Evolutionary conservation across 2,888 invertebrate species (phyloP), one percentile per base, ranked within the genome.

Genomic region (Galeopsomyia nigrocyanea): DNA sequence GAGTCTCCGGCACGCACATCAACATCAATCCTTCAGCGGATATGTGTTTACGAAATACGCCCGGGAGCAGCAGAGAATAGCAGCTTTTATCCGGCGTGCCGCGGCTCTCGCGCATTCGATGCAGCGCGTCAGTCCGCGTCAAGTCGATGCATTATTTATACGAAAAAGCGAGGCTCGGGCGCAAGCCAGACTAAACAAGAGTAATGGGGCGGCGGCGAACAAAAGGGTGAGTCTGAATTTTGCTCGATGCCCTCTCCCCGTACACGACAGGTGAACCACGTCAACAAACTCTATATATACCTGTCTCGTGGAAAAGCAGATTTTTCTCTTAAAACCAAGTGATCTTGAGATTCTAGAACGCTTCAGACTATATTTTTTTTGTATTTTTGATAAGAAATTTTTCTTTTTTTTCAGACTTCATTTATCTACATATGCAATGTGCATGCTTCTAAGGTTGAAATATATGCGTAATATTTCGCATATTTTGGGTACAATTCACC

Each of bases 101-200:
- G n/a, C n/a, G 39, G 39, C 39, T 39, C 39, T 39, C 39, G 67
- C 55, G 53, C 39, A n/a, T 19, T 51, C 17, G 17, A 51, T 51
- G 47, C 21, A n/a, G 22, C 39, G 26, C 47, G 53, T 47, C 22
- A n/a, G 39, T 3, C 39, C 56, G 56, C 46, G 68, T 65, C 65
- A 55, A 68, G 68, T 56, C 61, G 47, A 73, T 73, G 68, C 68
- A 68, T 68, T 73, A 73, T 73, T 73, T 73, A 73, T 63, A 61
- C 17, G 50, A 53, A 64, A 68, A 65, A 68, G 39, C 7, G 64
- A 55, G 63, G 13, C 13, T 26, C 26, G 14, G 60, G 3, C 19
- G 60, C 22, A 51, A 68, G 61, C 22, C 55, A 68, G 61, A 64
- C 64, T 73, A 68, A 73, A 68, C 65, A 68, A 65, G 73, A 73